Conservation (phyloP, 1,140 invertebrate genomes). For the Neoseiulus cucumeris region DNA sequence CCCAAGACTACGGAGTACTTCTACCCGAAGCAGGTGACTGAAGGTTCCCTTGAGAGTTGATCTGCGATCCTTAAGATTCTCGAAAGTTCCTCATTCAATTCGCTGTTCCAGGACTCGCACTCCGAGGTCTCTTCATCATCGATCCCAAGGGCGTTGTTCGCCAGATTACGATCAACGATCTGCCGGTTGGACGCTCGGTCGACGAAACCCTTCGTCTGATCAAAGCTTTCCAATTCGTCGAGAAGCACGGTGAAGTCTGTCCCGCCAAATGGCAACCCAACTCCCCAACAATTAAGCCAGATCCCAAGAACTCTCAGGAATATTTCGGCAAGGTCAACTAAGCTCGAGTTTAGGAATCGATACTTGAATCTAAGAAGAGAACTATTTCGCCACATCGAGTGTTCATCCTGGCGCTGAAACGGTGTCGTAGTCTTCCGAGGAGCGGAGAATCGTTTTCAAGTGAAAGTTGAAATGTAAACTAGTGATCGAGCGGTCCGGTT, state of each 20-base stretch:
- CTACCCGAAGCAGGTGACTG: slow-evolving; percentile 43
- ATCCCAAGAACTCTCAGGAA: slow-evolving; percentile 51
- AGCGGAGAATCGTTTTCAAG: too few relatives aligned
- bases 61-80: neutral
- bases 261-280: slow-evolving; percentile 65
- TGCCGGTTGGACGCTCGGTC: slow-evolving; percentile 77
- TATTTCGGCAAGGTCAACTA: slow-evolving; percentile 36
- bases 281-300: slow-evolving; percentile 58
- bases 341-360: too few relatives aligned
- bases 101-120: slow-evolving; percentile 14
- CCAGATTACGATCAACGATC: slow-evolving; percentile 40
- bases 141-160: slow-evolving; percentile 43
- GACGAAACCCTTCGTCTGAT: slow-evolving; percentile 72
- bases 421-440: too few relatives aligned
- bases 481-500: too few relatives aligned
- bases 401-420: too few relatives aligned
- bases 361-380: too few relatives aligned
- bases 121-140: slow-evolving; percentile 32
- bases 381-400: too few relatives aligned
- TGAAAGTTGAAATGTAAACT: too few relatives aligned
- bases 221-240: slow-evolving; percentile 78
- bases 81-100: neutral
- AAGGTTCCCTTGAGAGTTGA: slow-evolving; percentile 43
- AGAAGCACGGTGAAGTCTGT: slow-evolving; percentile 80
- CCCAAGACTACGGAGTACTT: slow-evolving; percentile 65